These are phyloP conservation scores for Myodes glareolus DNA, from an alignment of 2,113 vertebrate genomes.

Conservation along the genomic window DNA sequence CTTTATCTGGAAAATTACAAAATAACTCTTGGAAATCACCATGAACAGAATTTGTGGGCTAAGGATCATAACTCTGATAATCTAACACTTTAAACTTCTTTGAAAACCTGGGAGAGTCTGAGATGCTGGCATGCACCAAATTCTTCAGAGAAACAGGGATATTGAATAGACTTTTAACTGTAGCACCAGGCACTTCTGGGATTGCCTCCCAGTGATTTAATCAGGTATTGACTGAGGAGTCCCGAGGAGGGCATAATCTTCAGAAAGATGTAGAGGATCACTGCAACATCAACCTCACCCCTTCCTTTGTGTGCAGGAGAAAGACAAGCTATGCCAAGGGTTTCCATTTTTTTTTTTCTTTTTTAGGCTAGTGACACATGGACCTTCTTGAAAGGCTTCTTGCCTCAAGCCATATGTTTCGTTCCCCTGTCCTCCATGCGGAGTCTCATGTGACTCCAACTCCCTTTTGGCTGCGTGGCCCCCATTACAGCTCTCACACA, in stretches of 20 bases:
- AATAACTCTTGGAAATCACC: neutral
- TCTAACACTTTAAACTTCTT: neutral
- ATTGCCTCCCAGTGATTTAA: neutral
- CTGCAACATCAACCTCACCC: neutral
- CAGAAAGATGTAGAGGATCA: neutral
- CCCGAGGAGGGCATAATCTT: neutral
- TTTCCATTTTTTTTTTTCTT: neutral
- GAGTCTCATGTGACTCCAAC: accelerated
- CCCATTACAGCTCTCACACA: neutral
- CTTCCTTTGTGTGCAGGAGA: constrained; percentile 48
- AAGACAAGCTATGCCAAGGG: constrained; percentile 44
- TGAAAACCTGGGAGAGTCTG: neutral
- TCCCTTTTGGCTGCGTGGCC: neutral
- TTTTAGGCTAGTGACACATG: neutral
- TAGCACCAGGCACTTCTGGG: neutral
- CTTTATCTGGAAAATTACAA: neutral
- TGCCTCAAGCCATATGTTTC: neutral
- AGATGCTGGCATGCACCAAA: neutral
- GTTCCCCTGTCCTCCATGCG: neutral
- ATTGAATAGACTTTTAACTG: constrained; percentile 23
- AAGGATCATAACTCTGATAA: neutral
- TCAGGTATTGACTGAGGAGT: neutral
- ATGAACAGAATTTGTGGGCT: neutral
- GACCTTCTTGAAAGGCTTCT: constrained; percentile 41
- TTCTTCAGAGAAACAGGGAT: neutral